Evolutionary conservation across 2,113 vertebrate species (phyloP), one percentile per base, ranked within the genome.

Genomic region (Thunnus thynnus): DNA sequence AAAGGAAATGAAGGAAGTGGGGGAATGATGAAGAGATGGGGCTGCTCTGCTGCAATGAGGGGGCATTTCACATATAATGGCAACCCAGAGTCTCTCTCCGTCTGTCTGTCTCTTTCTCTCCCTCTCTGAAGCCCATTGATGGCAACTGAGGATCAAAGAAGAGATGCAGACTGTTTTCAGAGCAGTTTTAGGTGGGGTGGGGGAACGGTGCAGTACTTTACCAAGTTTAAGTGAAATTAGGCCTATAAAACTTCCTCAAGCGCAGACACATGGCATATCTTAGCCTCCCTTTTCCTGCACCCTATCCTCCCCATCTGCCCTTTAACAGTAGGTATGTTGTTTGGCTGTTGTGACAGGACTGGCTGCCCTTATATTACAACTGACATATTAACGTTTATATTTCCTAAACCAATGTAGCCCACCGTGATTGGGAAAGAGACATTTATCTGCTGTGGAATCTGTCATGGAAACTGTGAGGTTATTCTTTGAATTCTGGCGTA

Each of bases 21-120:
- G 90, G 83, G 82, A 82, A 90, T 90, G 90, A 92, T 93, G 93
- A 88, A 91, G 89, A 92, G 91, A 90, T 86, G 87, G 80, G 64
- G 77, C 81, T 76, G 76, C 74, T 67, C 65, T 30, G 72, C 70
- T 81, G 88, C 80, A 87, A 70, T 83, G 81, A 88, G 86, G 89
- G 65, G 70, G 82, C 58, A 83, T 80, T 89, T 91, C 84, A 83
- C 58, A 72, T 79, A 87, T 76, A 90, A 91, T 86, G 77, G 75
- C 47, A 77, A 81, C 79, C 71, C 62, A 57, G 82, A 80, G 72
- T 84, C 75, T 76, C 68, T 52, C 75, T 55, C 67, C 58, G 32
- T 87, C 68, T 48, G 71, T 36, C 78, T 76, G 78, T 88, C 67
- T 73, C 72, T 82, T 78, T 84, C 74, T 82, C 58, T 46, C 32